Base-by-base conservation (phyloP, 2,113 vertebrate genomes). In the Anhinga rufa region DNA sequence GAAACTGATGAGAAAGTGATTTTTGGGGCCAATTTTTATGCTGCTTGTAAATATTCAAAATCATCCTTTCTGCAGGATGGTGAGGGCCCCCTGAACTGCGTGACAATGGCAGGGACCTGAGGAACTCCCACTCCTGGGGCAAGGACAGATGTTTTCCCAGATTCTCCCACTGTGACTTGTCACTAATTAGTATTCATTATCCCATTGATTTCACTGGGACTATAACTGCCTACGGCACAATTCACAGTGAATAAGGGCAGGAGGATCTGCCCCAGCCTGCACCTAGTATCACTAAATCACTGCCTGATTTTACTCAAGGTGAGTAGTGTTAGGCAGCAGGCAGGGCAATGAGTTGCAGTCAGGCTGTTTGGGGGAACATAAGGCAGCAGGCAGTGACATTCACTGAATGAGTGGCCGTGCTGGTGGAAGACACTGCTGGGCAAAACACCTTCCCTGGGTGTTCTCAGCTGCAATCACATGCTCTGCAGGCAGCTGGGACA, bases 1-100 rank as follows among this genome's bases (percentile, higher is more conserved):
- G 66, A 94, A 97, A 95, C 77, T 83, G 92, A 96, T 94, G 88
- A 97, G 93, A 95, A 97, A 95, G 88, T 93, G 70, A 87, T 95
- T 95, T 94, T 71, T 4, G 85, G 83, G 95, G 70, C 92, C 82
- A 95, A 69, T 66, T 95, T 86, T 95, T 95, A 83, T 88, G 44
- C 71, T 92, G 87, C 87, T 82, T 92, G 81, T 95, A 93, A 88
- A 92, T 93, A 93, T 58, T 89, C 52, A 90, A 78, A 82, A 92
- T 92, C 55, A 87, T 72, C 20, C 87, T 94, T 96, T 87, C 91
- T 9, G 6, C 57, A 51, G 60, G 57, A 82, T 75, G 2, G 0
- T 51, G 69, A 96, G 55, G 54, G 86, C 66, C 74, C 74, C 70
- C 60, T 0, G 1, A 79, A 60, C 68, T 92, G 36, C 0, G 0